Evolutionary conservation across 2,797 vertebrate genomes (phyloP), one percentile per base, ranked within the genome.

Genomic region (Labroides dimidiatus): DNA sequence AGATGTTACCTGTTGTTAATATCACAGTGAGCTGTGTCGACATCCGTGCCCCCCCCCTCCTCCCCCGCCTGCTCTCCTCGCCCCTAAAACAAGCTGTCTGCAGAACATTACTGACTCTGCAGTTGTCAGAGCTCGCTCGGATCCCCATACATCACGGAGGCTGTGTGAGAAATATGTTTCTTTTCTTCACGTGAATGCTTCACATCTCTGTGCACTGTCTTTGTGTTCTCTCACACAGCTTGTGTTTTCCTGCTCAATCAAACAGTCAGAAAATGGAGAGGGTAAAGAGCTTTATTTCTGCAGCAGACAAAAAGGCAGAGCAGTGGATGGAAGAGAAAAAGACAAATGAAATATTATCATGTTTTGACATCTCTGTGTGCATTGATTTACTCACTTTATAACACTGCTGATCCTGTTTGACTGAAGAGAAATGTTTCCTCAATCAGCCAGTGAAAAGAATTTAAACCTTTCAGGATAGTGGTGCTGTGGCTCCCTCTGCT

Each of bases 31-130:
- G 76, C 10, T 47, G 41, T 66, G 59, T 70, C n/a, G 72, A 80
- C 74, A 50, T 58, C 11, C n/a, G 15, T 20, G 24, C 27, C 55
- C 20, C 42, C 8, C 16, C 15, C 1, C 4, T 27, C 36, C 54
- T n/a, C 24, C 16, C 10, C 17, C 6, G 2, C 53, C 17, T n/a
- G 14, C 20, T 51, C 50, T 6, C 63, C 39, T 19, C 15, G 17
- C 64, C 43, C 47, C 61, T 48, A 49, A 59, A 77, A 41, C 69
- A 63, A 59, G 73, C 51, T 47, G 73, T 80, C 91, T 92, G 91
- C 80, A 77, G 81, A 91, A 49, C 75, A 77, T 93, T 89, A 90
- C n/a, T 12, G 63, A 61, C 63, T 72, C 65, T 43, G 61, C 50
- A 68, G 77, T 57, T 84, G 84, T 83, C 89, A 84, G 51, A 51